Evolutionary conservation across 2,888 invertebrate species (phyloP).

Genomic region (Oegoconia quadripuncta): DNA sequence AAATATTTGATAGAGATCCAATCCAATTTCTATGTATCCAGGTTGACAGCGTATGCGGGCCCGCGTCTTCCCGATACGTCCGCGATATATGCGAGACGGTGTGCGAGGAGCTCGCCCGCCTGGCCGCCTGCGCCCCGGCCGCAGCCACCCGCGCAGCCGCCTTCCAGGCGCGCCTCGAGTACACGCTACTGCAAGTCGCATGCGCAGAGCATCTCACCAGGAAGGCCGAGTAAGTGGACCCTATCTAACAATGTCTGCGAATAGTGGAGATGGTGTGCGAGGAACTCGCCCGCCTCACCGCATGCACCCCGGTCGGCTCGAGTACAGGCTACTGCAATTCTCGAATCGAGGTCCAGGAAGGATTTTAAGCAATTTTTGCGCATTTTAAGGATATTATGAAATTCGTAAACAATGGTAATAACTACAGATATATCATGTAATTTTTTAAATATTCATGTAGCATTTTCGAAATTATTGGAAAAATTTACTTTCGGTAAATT

Average conservation of each 20-base stretch:
- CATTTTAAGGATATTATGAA: too few relatives aligned
- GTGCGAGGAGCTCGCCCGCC: slow-evolving; percentile 93
- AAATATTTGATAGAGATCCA: neutral
- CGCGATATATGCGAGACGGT: slow-evolving; percentile 93
- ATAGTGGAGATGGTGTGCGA: slow-evolving; percentile 96
- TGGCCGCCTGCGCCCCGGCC: slow-evolving; percentile 80
- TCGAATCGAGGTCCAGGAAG: too few relatives aligned
- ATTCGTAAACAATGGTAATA: too few relatives aligned
- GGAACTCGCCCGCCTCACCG: slow-evolving; percentile 92
- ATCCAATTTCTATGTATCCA: slow-evolving; percentile 33
- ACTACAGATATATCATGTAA: too few relatives aligned
- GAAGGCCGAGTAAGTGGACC: slow-evolving; percentile 64
- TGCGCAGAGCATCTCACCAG: slow-evolving; percentile 56
- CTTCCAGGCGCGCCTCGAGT: slow-evolving; percentile 87
- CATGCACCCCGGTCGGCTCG: slow-evolving; percentile 82
- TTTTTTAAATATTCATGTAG: too few relatives aligned
- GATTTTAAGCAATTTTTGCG: too few relatives aligned
- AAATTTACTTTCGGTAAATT: too few relatives aligned
- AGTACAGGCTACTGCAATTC: slow-evolving; percentile 58
- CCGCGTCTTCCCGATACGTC: slow-evolving; percentile 87
- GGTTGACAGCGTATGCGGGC: slow-evolving; percentile 85
- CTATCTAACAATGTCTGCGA: too few relatives aligned
- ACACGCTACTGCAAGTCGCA: slow-evolving; percentile 53
- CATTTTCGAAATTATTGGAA: too few relatives aligned
- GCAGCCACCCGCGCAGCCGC: slow-evolving; percentile 81